Evolutionary conservation across 2,113 vertebrate genomes (phyloP).

Genomic region (Gymnobelideus leadbeateri): DNA sequence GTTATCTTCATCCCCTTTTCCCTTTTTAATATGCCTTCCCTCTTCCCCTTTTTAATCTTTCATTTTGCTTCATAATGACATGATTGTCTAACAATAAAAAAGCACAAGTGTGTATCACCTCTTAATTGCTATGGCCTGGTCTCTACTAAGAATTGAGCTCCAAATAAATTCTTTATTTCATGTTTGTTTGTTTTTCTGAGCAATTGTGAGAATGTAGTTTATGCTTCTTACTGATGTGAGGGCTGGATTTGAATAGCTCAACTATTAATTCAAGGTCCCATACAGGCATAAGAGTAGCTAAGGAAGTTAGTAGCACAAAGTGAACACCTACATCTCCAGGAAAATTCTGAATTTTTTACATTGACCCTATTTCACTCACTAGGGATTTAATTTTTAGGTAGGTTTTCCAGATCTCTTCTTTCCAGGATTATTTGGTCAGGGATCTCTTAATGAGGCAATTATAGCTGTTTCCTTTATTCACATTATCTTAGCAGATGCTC

Average conservation of each 20-base stretch:
- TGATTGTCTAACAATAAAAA: conserved; percentile 45
- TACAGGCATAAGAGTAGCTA: conserved; percentile 44
- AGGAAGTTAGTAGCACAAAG: conserved; percentile 54
- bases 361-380: conserved; percentile 58
- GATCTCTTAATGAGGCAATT: conserved; percentile 82
- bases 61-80: conserved; percentile 30
- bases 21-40: conserved; percentile 3
- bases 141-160: conserved; percentile 31
- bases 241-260: conserved; percentile 58
- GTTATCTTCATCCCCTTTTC: conserved; percentile 13
- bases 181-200: conserved; percentile 59
- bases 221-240: conserved; percentile 55
- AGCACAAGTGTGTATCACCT: conserved; percentile 1
- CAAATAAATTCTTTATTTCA: conserved; percentile 45
- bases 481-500: conserved; percentile 80
- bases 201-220: conserved; percentile 70
- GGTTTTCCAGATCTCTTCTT: conserved; percentile 71
- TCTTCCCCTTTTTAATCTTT: conserved; percentile 37
- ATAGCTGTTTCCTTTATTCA: conserved; percentile 76
- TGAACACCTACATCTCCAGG: conserved; percentile 37
- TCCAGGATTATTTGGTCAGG: conserved; percentile 75
- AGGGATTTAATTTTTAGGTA: conserved; percentile 68
- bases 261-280: conserved; percentile 59
- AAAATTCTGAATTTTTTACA: conserved; percentile 58
- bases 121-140: conserved; percentile 41